Percentiles rank a stretch among this genome's conserved stretches.
phyloP scores from a whole-genome alignment of 2,888 invertebrate genomes.

The Drosophila anceps region DNA sequence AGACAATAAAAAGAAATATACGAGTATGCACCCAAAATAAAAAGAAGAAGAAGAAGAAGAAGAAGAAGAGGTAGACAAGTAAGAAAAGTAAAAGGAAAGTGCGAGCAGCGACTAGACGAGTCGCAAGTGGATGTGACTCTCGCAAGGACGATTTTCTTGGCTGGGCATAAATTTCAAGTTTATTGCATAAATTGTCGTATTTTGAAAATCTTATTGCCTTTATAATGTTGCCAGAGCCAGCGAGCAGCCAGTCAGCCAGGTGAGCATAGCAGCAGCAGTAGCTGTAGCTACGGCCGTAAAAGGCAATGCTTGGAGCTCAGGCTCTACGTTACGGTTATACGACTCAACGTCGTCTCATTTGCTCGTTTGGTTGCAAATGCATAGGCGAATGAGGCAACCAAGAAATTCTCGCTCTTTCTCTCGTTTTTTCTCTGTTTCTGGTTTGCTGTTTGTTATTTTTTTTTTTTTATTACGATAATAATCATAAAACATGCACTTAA shows the following conservation, averaged over 20 bases:
- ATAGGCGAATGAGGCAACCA: conserved; percentile 49
- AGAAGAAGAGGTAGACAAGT: background rate
- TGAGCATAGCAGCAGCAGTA: background rate
- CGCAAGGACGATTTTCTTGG: conserved; percentile 12
- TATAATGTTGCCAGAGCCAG: conserved; percentile 67
- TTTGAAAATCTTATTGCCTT: conserved; percentile 82
- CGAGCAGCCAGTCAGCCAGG: conserved; percentile 21
- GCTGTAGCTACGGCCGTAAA: conserved; percentile 24
- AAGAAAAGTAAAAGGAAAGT: conserved; percentile 33
- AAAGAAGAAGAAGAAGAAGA: background rate
- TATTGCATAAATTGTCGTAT: conserved; percentile 83
- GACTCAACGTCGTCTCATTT: conserved; percentile 64
- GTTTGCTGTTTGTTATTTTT: conserved; percentile 29
- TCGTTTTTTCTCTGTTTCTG: conserved; percentile 8
- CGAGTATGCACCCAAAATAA: conserved; percentile 35
- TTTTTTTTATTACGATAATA: conserved; percentile 78
- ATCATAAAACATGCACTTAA: conserved; percentile 82
- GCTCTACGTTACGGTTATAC: conserved; percentile 17
- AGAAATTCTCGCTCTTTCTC: conserved; percentile 4
- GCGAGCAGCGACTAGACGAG: conserved; percentile 38
- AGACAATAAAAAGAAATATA: conserved; percentile 57
- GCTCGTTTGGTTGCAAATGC: conserved; percentile 63
- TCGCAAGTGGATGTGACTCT: conserved; percentile 30
- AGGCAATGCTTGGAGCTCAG: conserved; percentile 25
- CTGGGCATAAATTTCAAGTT: conserved; percentile 78